These are phyloP conservation scores for Corythoichthys haematopterus DNA, from an alignment of 2,113 vertebrate genomes.

Conservation along the genomic window DNA sequence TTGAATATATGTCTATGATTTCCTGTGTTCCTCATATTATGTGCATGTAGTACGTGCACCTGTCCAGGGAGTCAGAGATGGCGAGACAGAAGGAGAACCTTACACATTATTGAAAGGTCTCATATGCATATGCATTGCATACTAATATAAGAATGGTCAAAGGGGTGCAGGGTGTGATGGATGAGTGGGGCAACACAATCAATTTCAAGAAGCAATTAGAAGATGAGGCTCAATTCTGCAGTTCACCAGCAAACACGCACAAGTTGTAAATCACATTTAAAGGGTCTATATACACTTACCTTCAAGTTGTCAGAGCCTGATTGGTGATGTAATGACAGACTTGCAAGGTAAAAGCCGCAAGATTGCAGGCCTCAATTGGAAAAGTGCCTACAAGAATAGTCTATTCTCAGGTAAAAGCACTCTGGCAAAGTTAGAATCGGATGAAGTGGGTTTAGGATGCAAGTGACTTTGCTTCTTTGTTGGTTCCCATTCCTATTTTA, in stretches of 20 bases:
- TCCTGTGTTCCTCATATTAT: background rate
- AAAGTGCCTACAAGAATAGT: slow-evolving; percentile 17
- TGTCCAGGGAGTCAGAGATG: slow-evolving; percentile 1
- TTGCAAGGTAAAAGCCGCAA: slow-evolving; percentile 20
- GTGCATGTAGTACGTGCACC: background rate
- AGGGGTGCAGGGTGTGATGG: slow-evolving; percentile 40
- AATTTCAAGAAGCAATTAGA: slow-evolving; percentile 22
- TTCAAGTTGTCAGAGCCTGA: slow-evolving; percentile 28
- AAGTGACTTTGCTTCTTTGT: slow-evolving; percentile 16
- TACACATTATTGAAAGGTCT: slow-evolving; percentile 36
- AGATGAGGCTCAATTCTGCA: slow-evolving; percentile 25
- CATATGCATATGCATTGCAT: slow-evolving; percentile 49
- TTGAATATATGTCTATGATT: slow-evolving; percentile 12
- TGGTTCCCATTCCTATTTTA: slow-evolving; percentile 4
- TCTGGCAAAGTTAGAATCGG: slow-evolving; percentile 10
- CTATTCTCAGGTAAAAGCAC: slow-evolving; percentile 29
- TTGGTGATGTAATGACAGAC: slow-evolving; percentile 37
- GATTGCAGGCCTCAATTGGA: slow-evolving; percentile 16
- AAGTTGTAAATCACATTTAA: slow-evolving; percentile 12
- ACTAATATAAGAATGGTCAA: slow-evolving; percentile 35
- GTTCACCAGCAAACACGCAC: slow-evolving; percentile 6
- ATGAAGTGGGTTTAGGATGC: slow-evolving; percentile 12
- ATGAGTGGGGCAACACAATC: slow-evolving; percentile 39
- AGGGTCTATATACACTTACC: slow-evolving; percentile 4
- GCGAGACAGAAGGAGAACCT: background rate